These are phyloP conservation scores for Holacanthus passer DNA, from an alignment of 2,113 vertebrate genomes.

Conservation along the genomic window DNA sequence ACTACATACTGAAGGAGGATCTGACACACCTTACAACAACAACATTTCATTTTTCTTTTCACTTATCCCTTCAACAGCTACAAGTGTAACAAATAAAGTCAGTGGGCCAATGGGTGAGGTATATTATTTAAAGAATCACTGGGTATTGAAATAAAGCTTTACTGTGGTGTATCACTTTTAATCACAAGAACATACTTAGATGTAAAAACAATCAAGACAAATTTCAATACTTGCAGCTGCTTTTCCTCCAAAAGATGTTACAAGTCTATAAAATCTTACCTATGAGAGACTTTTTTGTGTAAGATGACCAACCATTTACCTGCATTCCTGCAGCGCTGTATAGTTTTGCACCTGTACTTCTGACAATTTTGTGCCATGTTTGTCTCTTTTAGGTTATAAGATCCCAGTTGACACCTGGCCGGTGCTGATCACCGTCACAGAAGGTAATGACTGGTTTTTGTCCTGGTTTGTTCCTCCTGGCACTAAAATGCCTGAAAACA, in stretches of 20 bases:
- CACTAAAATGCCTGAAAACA: fast-evolving
- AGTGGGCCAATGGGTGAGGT: not conserved
- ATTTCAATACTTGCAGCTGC: not conserved
- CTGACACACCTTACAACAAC: not conserved
- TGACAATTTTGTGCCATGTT: not conserved
- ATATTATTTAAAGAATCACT: not conserved
- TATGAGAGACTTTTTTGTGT: too few species aligned
- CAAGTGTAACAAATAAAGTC: not conserved
- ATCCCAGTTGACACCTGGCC: conserved; percentile 18
- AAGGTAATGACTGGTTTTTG: fast-evolving
- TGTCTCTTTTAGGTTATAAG: conserved; percentile 6
- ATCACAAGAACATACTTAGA: not conserved
- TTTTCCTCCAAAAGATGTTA: not conserved
- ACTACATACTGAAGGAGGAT: not conserved
- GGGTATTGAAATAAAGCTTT: not conserved
- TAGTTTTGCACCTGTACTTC: not conserved
- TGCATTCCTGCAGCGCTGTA: not conserved
- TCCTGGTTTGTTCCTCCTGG: conserved; percentile 58
- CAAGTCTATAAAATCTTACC: too few species aligned
- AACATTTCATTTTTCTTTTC: not conserved
- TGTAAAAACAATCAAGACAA: not conserved
- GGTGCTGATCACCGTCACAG: conserved; percentile 25
- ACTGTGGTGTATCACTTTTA: not conserved
- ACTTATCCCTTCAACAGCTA: not conserved
- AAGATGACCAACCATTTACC: not conserved